A percentile compares a stretch with the other conserved stretches of the same genome.
Evolutionary conservation across 1,140 invertebrate genomes (phyloP).

Genomic region (Diachasma alloeum): DNA sequence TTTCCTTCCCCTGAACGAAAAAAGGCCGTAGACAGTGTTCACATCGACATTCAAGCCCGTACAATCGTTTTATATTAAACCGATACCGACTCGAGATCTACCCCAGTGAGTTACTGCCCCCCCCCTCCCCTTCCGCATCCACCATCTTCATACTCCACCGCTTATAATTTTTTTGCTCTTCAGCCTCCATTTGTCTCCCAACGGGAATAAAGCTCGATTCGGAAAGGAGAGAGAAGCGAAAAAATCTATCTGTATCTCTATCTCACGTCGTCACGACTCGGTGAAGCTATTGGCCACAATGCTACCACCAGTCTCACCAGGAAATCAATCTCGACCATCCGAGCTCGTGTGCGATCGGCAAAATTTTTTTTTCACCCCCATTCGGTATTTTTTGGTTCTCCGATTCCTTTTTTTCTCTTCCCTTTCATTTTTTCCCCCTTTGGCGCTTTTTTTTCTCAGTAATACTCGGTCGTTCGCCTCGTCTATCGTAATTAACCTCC

Average conservation of each 20-base stretch:
- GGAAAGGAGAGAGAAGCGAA: not conserved
- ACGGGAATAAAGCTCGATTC: conserved; percentile 23
- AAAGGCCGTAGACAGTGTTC: conserved; percentile 17
- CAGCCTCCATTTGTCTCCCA: conserved; percentile 28
- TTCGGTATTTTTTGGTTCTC: not conserved
- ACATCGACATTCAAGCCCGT: conserved; percentile 43
- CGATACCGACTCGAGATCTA: conserved; percentile 39
- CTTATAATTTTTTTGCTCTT: not conserved
- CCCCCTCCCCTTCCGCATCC: not conserved
- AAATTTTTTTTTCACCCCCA: conserved; percentile 14
- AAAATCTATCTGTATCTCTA: conserved; percentile 7
- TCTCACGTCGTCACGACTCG: conserved; percentile 28
- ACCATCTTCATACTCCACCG: not conserved
- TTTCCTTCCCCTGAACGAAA: not conserved
- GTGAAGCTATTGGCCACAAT: conserved; percentile 31
- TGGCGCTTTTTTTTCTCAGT: conserved; percentile 17
- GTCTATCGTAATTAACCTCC: conserved; percentile 20
- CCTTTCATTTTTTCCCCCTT: not conserved
- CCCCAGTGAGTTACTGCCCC: conserved; percentile 27
- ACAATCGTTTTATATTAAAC: conserved; percentile 53
- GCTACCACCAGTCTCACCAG: conserved; percentile 20
- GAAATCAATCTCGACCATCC: conserved; percentile 27
- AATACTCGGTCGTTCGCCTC: conserved; percentile 14
- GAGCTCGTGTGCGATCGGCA: conserved; percentile 7
- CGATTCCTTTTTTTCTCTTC: conserved; percentile 15